Base-by-base conservation (phyloP, 2,113 vertebrate species). In the Argyrosomus japonicus region DNA sequence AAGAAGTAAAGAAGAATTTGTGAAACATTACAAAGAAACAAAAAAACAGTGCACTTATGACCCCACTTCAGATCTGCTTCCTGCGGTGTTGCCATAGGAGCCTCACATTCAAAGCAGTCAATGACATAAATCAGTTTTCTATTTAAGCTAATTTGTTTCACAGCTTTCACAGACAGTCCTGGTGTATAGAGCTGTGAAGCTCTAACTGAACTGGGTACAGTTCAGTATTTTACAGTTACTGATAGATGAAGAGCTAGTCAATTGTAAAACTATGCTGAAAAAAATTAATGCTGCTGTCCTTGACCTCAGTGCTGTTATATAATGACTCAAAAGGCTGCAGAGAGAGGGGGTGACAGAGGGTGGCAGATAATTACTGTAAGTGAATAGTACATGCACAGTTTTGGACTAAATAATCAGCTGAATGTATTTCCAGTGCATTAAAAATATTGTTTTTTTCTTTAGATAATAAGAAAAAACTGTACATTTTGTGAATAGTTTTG, bases 231-330 rank as follows among this genome's bases (percentile, higher is more conserved):
- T 0, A 47, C 32, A 43, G 71, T 43, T 1, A 6, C 9, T 47
- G 48, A 2, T 58, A 18, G 82, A 70, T 54, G 51, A 73, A 64
- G 63, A 74, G 68, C 47, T 56, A 54, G 25, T 48, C 50, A 79
- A 80, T 70, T 84, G 36, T 63, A 48, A 47, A 79, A 56, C 36
- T 27, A 11, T 5, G 17, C 36, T 19, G 9, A 57, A 11, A 19
- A 25, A 54, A 81, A n/a, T 7, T 0, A 58, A 71, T 23, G 51
- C 29, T 60, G n/a, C 29, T 10, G 57, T 69, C 48, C 27, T 74
- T 64, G 79, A 86, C 69, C 82, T 75, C 58, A 0, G 69, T 3
- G 68, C 53, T 19, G 69, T 84, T 84, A 71, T 19, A 43, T 75
- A 61, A 61, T 65, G 23, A 56, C 21, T 27, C 23, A 56, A 70